These are phyloP conservation scores for Pseudachorutes palmiensis DNA, from an alignment of 1,140 invertebrate species.

Conservation along the genomic window DNA sequence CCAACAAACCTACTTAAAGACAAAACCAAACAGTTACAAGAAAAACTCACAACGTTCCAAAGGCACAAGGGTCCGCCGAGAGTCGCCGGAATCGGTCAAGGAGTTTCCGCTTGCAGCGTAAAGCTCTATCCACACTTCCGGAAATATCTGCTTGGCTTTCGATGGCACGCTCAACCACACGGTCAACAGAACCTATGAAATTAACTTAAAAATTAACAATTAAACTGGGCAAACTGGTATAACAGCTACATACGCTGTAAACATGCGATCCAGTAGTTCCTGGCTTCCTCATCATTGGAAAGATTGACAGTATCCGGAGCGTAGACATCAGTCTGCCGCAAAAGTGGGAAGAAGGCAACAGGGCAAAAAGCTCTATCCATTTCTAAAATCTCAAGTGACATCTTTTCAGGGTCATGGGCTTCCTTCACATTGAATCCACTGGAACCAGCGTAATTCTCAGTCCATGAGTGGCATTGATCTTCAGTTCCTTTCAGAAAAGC, in stretches of 20 bases:
- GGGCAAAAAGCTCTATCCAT: constrained; percentile 57
- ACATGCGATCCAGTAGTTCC: constrained; percentile 86
- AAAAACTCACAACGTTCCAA: constrained; percentile 80
- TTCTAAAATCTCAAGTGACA: constrained; percentile 53
- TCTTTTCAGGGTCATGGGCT: background rate
- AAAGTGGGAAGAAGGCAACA: constrained; percentile 56
- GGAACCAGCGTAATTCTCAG: constrained; percentile 62
- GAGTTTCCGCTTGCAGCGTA: constrained; percentile 75
- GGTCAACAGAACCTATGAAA: constrained; percentile 30
- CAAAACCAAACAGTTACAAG: too few species aligned
- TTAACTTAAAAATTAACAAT: constrained; percentile 11
- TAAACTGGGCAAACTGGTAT: too few species aligned
- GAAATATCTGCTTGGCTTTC: constrained; percentile 60
- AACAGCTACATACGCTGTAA: constrained; percentile 78
- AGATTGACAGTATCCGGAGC: constrained; percentile 84
- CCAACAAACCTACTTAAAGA: too few species aligned
- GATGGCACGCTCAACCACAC: constrained; percentile 50
- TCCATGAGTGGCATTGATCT: constrained; percentile 60
- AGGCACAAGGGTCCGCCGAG: constrained; percentile 69
- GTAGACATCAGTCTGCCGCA: constrained; percentile 58
- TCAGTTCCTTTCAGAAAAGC: constrained; percentile 64
- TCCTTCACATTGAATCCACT: constrained; percentile 14
- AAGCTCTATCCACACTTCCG: constrained; percentile 62
- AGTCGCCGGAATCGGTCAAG: constrained; percentile 67
- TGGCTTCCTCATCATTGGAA: constrained; percentile 69